Evolutionary conservation across 1,140 invertebrate species (phyloP), one percentile per base, ranked within the genome.

Genomic region (Lerema accius): DNA sequence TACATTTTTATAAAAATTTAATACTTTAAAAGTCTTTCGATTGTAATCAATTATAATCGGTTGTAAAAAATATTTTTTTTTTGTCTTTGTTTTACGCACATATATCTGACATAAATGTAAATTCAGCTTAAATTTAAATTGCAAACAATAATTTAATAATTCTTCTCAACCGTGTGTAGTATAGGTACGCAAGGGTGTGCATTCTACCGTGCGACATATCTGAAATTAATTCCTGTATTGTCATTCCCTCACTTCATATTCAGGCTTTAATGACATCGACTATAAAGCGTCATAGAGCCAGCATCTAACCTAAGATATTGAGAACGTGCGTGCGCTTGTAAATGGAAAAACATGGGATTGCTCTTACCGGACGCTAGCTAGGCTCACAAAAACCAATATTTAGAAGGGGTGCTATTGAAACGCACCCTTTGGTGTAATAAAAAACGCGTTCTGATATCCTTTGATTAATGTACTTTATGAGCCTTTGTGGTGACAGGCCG

Each of bases 141-240:
- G 11, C 11, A 4, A 17, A 3, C 7, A 19, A 10, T 50, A 35
- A 32, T 26, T 55, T 46, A 14, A 35, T 50, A n/a, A 58, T 58
- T 51, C 42, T 42, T 50, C 19, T 40, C 16, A 14, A 23, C 61
- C 23, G 50, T 73, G 50, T 66, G 70, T 73, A 39, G 2, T 14
- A 10, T 43, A 40, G 50, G 19, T 23, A 23, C 19, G 63, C 65
- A 67, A 78, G 84, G 82, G 85, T 90, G 84, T 80, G 71, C 87
- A 90, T 76, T 82, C 84, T 82, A 86, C 80, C 87, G 74, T 88
- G 71, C 83, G 85, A 90, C 87, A 88, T 84, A 86, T 90, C 87
- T 80, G 73, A 90, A 90, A 90, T 90, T 90, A 90, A 90, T 90
- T 90, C 85, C 83, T 90, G 84, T 88, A 88, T 90, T 90, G 87